Evolutionary conservation across 2,113 vertebrate species (phyloP).

Genomic region (Hiodon alosoides): DNA sequence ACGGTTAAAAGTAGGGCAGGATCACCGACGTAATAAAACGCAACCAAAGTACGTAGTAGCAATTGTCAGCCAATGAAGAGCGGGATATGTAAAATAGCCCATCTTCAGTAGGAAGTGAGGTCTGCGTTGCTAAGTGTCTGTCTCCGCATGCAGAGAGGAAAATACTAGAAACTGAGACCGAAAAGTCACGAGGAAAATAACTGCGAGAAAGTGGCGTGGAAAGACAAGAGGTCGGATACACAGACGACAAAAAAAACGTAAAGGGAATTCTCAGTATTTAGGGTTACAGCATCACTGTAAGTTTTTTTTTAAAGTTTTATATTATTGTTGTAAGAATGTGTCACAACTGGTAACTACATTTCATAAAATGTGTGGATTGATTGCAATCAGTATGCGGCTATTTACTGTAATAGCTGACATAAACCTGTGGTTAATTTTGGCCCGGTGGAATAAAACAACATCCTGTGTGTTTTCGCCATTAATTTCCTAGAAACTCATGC

Average conservation of each 20-base stretch:
- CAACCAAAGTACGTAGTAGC: not conserved
- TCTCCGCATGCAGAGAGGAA: not conserved
- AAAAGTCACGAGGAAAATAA: constrained; percentile 1
- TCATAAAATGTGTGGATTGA: no score
- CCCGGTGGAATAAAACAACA: not conserved
- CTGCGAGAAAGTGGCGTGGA: constrained; percentile 13
- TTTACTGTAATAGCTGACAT: not conserved
- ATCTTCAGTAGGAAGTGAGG: constrained; percentile 15
- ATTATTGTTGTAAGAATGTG: no score
- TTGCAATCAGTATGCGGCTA: no score
- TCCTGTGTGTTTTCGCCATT: constrained; percentile 16
- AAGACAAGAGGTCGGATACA: constrained; percentile 20
- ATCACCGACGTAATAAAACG: not conserved
- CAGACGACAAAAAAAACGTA: not conserved
- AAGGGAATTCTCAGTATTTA: no score
- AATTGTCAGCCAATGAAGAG: constrained; percentile 37
- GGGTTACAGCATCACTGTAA: no score
- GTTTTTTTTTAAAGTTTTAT: no score
- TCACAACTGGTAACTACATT: no score
- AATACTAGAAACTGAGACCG: constrained; percentile 6
- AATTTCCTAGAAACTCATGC: no score
- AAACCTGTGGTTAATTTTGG: not conserved
- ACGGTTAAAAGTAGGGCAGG: not conserved
- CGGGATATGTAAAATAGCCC: constrained; percentile 8
- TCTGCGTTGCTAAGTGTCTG: constrained; percentile 24